Conservation (phyloP, 2,797 vertebrate genomes). For the Siniperca scherzeri region DNA sequence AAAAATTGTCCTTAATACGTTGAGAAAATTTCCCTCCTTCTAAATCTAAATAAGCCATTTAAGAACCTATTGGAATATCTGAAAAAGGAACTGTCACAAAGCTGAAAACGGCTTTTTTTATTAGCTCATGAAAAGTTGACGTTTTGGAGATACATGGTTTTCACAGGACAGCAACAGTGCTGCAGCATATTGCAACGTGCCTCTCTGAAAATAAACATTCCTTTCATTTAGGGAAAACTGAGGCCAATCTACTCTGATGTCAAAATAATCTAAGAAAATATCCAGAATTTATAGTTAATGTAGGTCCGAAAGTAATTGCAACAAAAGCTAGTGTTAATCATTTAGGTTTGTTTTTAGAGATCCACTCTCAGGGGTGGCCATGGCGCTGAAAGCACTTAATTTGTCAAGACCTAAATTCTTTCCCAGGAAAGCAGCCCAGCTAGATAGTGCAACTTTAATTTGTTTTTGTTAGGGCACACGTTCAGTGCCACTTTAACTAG, state of each 20-base stretch:
- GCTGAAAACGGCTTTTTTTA: neutral
- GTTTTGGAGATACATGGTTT: neutral
- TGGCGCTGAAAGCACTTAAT: conserved; percentile 5
- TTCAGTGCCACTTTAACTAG: neutral
- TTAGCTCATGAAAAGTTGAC: neutral
- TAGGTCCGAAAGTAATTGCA: neutral
- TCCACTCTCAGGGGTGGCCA: neutral
- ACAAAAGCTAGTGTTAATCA: conserved; percentile 4
- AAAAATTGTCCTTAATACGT: neutral
- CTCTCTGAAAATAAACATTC: neutral
- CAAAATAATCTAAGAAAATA: neutral
- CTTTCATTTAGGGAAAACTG: neutral
- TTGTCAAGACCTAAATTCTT: neutral
- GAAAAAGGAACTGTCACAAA: neutral
- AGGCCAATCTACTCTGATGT: neutral
- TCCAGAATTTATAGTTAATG: neutral
- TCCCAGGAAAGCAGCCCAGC: neutral
- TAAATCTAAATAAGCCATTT: neutral
- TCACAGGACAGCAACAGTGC: neutral
- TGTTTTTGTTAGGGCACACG: too few relatives aligned
- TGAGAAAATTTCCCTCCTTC: neutral
- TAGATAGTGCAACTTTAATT: neutral
- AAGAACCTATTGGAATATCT: neutral
- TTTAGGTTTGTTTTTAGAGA: conserved; percentile 8
- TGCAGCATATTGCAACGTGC: neutral